A percentile compares a stretch with the other conserved stretches of the same genome.
phyloP scores from a whole-genome alignment of 2,888 invertebrate species.

The Epsilonema sp. region DNA sequence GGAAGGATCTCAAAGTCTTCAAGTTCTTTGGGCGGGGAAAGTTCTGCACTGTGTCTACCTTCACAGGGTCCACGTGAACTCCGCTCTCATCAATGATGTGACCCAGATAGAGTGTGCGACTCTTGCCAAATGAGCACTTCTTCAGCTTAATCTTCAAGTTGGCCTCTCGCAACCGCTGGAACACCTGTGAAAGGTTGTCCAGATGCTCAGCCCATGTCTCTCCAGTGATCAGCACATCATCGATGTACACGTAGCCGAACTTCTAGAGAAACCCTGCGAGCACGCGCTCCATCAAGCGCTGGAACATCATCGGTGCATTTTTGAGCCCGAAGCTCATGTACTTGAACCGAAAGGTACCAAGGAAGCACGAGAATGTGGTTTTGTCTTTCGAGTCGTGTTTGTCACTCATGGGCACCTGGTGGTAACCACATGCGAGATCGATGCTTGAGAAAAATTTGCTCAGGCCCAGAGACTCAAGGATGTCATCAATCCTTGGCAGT shows the following conservation, averaged over 20 bases:
- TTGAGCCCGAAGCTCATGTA: constrained; percentile 11
- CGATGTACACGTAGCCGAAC: not conserved
- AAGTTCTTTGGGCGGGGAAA: not conserved
- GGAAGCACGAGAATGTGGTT: constrained; percentile 10
- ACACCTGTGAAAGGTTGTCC: not conserved
- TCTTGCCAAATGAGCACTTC: not conserved
- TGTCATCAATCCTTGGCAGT: not conserved
- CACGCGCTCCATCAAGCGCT: constrained; percentile 6
- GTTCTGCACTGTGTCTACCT: not conserved
- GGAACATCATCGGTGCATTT: constrained; percentile 11
- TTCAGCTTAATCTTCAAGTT: not conserved
- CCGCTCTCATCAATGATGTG: not conserved
- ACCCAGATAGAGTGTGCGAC: not conserved
- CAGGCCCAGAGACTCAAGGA: not conserved
- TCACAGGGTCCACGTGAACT: not conserved
- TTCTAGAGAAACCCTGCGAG: not conserved
- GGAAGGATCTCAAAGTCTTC: not conserved
- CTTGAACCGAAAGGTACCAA: constrained; percentile 11
- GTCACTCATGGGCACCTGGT: constrained; percentile 3
- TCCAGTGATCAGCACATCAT: not conserved
- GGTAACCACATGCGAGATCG: constrained; percentile 5
- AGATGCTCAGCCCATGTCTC: not conserved
- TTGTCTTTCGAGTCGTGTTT: constrained; percentile 7
- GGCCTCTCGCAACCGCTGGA: not conserved
- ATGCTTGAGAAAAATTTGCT: not conserved